A percentile compares a stretch with the other conserved stretches of the same genome.
Conservation (phyloP, 2,888 invertebrate genomes). For the Rotaria magnacalcarata region DNA sequence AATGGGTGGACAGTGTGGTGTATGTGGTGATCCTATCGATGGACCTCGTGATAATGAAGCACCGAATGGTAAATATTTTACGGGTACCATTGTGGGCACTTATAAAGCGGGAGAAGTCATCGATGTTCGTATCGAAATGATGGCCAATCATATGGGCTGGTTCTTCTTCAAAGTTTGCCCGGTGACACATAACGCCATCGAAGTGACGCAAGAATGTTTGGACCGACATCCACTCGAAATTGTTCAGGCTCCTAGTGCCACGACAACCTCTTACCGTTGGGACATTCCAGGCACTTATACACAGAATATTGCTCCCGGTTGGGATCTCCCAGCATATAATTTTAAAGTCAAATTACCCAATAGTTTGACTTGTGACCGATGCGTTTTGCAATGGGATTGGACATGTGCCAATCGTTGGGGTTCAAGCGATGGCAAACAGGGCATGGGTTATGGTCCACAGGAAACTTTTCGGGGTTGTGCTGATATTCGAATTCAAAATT, state of each 20-base stretch:
- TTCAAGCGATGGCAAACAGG: constrained; percentile 36
- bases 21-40: constrained; percentile 77
- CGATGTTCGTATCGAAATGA: constrained; percentile 52
- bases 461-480: constrained; percentile 44
- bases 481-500: constrained; percentile 28
- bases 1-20: constrained; percentile 72
- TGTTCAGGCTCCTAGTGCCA: neutral
- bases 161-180: constrained; percentile 58
- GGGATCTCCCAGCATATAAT: neutral
- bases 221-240: constrained; percentile 52
- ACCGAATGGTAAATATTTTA: constrained; percentile 53
- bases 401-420: constrained; percentile 44
- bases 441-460: constrained; percentile 41
- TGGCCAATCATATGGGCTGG: constrained; percentile 57
- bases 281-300: constrained; percentile 7
- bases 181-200: constrained; percentile 47
- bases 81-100: constrained; percentile 53
- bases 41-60: constrained; percentile 53
- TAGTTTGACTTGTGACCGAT: constrained; percentile 40
- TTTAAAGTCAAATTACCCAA: constrained; percentile 39
- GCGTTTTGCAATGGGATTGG: constrained; percentile 46
- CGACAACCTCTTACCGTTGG: neutral
- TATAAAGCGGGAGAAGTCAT: constrained; percentile 55
- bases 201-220: constrained; percentile 54
- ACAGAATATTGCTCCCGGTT: neutral